Conservation (phyloP, 2,888 invertebrate species). For the Diaprepes abbreviatus region DNA sequence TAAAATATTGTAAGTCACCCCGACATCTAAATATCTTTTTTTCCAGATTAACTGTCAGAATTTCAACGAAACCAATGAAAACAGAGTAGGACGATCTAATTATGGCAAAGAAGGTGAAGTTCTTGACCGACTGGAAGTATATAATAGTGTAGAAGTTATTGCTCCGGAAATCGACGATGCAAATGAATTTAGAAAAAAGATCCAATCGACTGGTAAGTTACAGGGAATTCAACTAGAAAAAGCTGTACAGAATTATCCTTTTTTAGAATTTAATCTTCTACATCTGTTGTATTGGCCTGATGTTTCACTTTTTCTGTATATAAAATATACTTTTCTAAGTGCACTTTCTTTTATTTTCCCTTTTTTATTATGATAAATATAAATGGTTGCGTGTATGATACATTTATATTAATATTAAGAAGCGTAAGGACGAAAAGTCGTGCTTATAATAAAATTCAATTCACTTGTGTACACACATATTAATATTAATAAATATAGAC, state of each 20-base stretch:
- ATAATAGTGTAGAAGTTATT: conserved; percentile 84
- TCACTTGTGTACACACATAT: too few species aligned
- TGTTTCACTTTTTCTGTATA: conserved; percentile 40
- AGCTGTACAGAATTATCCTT: conserved; percentile 15
- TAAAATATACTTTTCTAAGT: conserved; percentile 41
- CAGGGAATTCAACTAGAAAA: conserved; percentile 16
- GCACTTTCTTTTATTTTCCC: conserved; percentile 37
- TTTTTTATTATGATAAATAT: neutral
- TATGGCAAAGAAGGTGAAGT: conserved; percentile 72
- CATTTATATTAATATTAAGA: too few species aligned
- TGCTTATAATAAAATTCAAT: too few species aligned
- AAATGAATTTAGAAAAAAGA: conserved; percentile 37
- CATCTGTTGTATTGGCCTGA: conserved; percentile 26
- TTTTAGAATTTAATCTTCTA: conserved; percentile 40
- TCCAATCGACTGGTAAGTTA: conserved; percentile 56
- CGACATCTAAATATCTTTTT: conserved; percentile 7
- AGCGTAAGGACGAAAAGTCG: too few species aligned
- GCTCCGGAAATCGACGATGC: conserved; percentile 81
- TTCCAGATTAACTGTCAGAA: conserved; percentile 67
- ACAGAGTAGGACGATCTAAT: conserved; percentile 63
- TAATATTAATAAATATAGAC: too few species aligned
- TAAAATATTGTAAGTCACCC: too few species aligned
- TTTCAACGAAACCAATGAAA: conserved; percentile 57
- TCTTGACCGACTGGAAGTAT: conserved; percentile 79
- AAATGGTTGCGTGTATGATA: too few species aligned